Percentiles rank a stretch among this genome's conserved stretches.
These are phyloP conservation scores for Rhinophrynus dorsalis DNA, from an alignment of 2,797 vertebrate species.

Conservation along the genomic window DNA sequence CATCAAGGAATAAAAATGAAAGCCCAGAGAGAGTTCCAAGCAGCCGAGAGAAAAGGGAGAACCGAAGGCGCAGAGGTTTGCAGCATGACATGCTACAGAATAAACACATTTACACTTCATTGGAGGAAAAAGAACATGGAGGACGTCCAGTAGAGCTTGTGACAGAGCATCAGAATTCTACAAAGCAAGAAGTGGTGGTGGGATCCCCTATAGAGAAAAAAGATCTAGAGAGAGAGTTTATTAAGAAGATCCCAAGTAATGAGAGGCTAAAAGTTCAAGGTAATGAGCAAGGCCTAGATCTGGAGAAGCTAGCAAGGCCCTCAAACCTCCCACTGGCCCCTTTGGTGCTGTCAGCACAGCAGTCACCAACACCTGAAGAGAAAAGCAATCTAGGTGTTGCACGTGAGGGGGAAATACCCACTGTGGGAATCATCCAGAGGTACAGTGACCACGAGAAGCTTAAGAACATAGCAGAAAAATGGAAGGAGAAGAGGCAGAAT, in stretches of 20 bases:
- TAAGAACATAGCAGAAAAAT: slow-evolving; percentile 80
- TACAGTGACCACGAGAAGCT: slow-evolving; percentile 68
- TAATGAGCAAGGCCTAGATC: slow-evolving; percentile 55
- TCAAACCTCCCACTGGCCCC: slow-evolving; percentile 70
- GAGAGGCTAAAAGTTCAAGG: slow-evolving; percentile 55
- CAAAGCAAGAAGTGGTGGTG: neutral
- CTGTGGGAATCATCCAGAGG: slow-evolving; percentile 68
- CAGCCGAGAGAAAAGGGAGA: slow-evolving; percentile 89
- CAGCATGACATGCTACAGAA: slow-evolving; percentile 91
- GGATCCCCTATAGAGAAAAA: slow-evolving; percentile 33
- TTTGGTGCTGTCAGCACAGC: neutral
- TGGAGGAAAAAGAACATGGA: slow-evolving; percentile 41
- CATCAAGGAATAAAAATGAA: slow-evolving; percentile 49
- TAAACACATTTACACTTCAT: slow-evolving; percentile 63
- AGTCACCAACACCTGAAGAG: slow-evolving; percentile 52
- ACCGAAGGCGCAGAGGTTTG: slow-evolving; percentile 84
- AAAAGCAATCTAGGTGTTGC: slow-evolving; percentile 14
- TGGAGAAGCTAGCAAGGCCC: slow-evolving; percentile 65
- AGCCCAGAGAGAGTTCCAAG: slow-evolving; percentile 56
- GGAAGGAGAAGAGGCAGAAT: slow-evolving; percentile 74
- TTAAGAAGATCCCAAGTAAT: neutral
- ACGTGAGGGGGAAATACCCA: slow-evolving; percentile 58
- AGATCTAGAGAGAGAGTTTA: neutral
- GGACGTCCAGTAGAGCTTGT: neutral
- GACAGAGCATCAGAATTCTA: neutral